Percentiles rank a stretch among this genome's conserved stretches.
phyloP scores from a whole-genome alignment of 2,888 invertebrate species.

The Agonopterix subpropinquella region DNA sequence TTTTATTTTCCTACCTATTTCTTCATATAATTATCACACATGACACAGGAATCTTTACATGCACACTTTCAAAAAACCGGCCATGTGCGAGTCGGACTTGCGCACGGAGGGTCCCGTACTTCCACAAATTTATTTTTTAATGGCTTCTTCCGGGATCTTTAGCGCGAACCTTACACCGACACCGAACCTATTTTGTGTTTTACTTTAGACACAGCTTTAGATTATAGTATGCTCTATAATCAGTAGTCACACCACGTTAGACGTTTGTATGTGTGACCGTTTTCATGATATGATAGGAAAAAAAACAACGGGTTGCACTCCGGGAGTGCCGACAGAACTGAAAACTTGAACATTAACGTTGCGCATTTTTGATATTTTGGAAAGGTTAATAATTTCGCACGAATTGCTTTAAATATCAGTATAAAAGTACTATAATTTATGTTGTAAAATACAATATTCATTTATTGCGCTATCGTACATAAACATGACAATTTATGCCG shows the following conservation, averaged over 20 bases:
- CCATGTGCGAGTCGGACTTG: not conserved
- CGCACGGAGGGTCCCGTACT: not conserved
- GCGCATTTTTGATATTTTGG: too few species aligned
- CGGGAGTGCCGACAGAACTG: too few species aligned
- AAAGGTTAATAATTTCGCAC: too few species aligned
- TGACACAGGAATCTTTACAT: not conserved
- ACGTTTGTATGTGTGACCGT: not conserved
- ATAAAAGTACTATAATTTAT: too few species aligned
- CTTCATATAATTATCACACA: not conserved
- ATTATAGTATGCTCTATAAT: not conserved
- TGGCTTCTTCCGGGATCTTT: not conserved
- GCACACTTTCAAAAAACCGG: not conserved
- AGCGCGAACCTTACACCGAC: not conserved
- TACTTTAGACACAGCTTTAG: not conserved
- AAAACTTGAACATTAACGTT: too few species aligned
- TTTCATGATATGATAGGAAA: not conserved
- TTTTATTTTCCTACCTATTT: not conserved
- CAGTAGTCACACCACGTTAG: not conserved
- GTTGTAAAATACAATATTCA: too few species aligned
- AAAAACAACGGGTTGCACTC: too few species aligned
- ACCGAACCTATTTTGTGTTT: not conserved
- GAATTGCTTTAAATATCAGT: too few species aligned
- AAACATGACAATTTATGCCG: too few species aligned
- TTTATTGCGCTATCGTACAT: too few species aligned
- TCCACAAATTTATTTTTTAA: not conserved